These are phyloP conservation scores for Moxostoma hubbsi DNA, from an alignment of 2,797 vertebrate genomes.

Conservation along the genomic window DNA sequence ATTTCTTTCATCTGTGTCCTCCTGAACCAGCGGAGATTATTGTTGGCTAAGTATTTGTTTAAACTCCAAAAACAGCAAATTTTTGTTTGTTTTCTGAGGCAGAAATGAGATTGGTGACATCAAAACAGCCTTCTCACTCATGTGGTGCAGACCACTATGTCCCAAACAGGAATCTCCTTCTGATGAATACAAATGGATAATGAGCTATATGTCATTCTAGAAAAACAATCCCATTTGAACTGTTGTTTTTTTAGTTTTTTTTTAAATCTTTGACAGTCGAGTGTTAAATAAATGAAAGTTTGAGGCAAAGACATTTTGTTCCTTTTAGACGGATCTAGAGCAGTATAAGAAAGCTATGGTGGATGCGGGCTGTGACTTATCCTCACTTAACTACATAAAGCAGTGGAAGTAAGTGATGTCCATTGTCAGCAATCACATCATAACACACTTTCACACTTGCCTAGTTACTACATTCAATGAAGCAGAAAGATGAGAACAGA, in stretches of 20 bases:
- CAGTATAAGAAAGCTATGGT: conserved; percentile 92
- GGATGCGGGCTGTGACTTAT: conserved; percentile 91
- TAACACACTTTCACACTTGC: conserved; percentile 35
- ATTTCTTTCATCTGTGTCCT: conserved; percentile 57
- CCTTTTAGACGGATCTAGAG: conserved; percentile 88
- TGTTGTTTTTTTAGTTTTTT: conserved; percentile 13
- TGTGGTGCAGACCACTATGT: conserved; percentile 40
- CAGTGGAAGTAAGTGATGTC: conserved; percentile 93
- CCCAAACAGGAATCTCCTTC: conserved; percentile 25
- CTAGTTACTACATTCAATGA: conserved; percentile 40
- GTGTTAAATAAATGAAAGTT: conserved; percentile 27
- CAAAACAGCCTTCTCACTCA: conserved; percentile 39
- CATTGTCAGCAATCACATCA: conserved; percentile 45
- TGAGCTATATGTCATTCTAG: conserved; percentile 15
- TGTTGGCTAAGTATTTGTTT: conserved; percentile 43
- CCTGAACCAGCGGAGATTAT: conserved; percentile 47
- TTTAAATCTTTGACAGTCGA: conserved; percentile 1
- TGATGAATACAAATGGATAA: conserved; percentile 31
- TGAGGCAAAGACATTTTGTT: conserved; percentile 20
- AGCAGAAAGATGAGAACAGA: conserved; percentile 30
- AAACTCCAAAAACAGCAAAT: conserved; percentile 42
- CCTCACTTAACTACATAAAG: conserved; percentile 93
- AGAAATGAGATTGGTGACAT: conserved; percentile 53
- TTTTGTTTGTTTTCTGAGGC: conserved; percentile 55
- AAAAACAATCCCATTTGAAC: conserved; percentile 22